A percentile compares a stretch with the other conserved stretches of the same genome.
Conservation (phyloP, 2,888 invertebrate species). For the Allygus modestus region DNA sequence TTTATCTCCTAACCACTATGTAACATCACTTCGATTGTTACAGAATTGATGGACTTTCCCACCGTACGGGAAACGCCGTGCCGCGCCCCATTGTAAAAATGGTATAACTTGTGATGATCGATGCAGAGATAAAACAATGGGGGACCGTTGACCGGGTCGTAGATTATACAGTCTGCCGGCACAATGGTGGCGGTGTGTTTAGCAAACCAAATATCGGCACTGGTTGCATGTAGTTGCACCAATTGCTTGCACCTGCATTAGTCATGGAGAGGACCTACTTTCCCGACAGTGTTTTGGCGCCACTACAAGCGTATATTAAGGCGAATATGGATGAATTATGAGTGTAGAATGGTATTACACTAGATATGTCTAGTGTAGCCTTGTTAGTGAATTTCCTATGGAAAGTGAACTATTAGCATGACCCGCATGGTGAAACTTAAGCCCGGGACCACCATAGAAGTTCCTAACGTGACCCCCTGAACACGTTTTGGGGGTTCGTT, state of each 20-base stretch:
- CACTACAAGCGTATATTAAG: too few species aligned
- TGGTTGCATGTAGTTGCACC: not conserved
- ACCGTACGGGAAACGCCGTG: not conserved
- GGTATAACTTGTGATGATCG: constrained; percentile 19
- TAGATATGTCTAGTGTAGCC: too few species aligned
- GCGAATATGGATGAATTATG: too few species aligned
- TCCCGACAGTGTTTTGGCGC: not conserved
- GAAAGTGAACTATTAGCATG: too few species aligned
- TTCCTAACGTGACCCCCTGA: too few species aligned
- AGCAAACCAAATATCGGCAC: constrained; percentile 43
- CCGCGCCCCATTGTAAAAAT: not conserved
- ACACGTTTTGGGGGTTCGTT: too few species aligned
- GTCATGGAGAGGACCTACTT: constrained; percentile 10
- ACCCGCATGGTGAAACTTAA: too few species aligned
- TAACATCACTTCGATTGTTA: not conserved
- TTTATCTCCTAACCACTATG: too few species aligned
- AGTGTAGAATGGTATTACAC: too few species aligned
- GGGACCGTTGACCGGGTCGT: constrained; percentile 7
- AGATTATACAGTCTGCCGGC: constrained; percentile 13
- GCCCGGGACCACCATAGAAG: too few species aligned
- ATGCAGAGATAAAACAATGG: constrained; percentile 9
- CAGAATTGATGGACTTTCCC: constrained; percentile 16
- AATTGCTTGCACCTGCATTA: not conserved
- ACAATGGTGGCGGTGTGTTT: not conserved
- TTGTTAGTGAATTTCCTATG: too few species aligned